Base-by-base conservation (phyloP, 2,797 vertebrate species). In the Amazona finschi region DNA sequence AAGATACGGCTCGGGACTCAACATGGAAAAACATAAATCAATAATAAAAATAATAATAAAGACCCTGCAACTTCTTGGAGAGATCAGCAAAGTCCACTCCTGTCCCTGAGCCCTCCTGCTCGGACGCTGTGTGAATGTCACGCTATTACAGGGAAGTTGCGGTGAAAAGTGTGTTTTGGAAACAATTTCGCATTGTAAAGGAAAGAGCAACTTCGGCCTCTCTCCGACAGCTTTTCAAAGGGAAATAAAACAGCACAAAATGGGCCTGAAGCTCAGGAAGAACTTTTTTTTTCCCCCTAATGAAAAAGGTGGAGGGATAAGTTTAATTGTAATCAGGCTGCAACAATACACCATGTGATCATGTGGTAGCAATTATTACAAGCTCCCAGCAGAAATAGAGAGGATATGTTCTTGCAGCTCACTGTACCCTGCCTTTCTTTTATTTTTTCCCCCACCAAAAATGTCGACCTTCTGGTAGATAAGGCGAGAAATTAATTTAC, bases 341-440 rank as follows among this genome's bases (percentile, higher is more conserved):
- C 81, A 96, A 95, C 90, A 95, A 92, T 95, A 93, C 82, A 92
- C 86, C 93, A 94, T 96, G 95, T 91, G 89, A 95, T 97, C 95
- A 95, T 97, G 91, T 96, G 97, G 93, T 96, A 97, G 65, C 87
- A 97, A 97, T 97, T 97, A 96, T 96, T 95, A 94, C 79, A 93
- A 83, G 67, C 73, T 95, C 58, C 73, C 53, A 75, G 74, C 60
- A 95, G 76, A 96, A 96, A 90, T 69, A 69, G 38, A 85, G 87
- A 94, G 66, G 43, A 90, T 92, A 87, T 81, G 47, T 74, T 69
- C 71, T 43, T 85, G 62, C 44, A 81, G 49, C 27, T 94, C 49
- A 84, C 84, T 86, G 71, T 93, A 93, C 47, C 8, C 22, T 76
- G 57, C 21, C 12, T 77, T 81, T 47, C 11, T 43, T 89, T 67